These are phyloP conservation scores for Trichonephila clavipes DNA, from an alignment of 1,140 invertebrate species.

Conservation along the genomic window DNA sequence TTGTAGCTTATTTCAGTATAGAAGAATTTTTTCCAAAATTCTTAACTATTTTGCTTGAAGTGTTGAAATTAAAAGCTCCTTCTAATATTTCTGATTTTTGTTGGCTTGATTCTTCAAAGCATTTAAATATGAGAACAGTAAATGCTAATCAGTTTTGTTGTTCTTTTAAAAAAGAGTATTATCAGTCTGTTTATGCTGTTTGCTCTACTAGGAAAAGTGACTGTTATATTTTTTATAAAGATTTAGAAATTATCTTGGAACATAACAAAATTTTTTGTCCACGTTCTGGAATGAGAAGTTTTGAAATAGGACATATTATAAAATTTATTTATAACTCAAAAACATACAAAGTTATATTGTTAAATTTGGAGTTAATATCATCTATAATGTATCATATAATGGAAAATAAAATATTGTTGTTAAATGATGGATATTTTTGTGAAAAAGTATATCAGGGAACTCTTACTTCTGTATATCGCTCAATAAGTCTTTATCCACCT, in stretches of 20 bases:
- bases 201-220: background rate
- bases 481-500: constrained; percentile 20
- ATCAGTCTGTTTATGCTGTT: background rate
- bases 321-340: background rate
- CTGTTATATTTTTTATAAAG: background rate
- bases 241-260: background rate
- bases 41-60: background rate
- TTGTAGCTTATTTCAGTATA: constrained; percentile 1
- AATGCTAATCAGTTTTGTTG: background rate
- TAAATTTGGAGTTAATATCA: background rate
- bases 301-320: constrained; percentile 22
- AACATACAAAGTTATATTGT: background rate
- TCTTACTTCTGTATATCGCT: background rate
- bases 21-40: background rate
- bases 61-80: background rate
- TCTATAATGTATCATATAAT: background rate
- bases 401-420: constrained; percentile 16
- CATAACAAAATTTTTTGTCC: background rate
- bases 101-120: background rate
- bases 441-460: background rate
- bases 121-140: background rate
- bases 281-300: background rate
- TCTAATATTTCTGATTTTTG: background rate
- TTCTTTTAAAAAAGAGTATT: background rate
- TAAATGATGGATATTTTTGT: constrained; percentile 3